Base-by-base conservation (phyloP, 2,888 invertebrate species). In the Papilio gigon region DNA sequence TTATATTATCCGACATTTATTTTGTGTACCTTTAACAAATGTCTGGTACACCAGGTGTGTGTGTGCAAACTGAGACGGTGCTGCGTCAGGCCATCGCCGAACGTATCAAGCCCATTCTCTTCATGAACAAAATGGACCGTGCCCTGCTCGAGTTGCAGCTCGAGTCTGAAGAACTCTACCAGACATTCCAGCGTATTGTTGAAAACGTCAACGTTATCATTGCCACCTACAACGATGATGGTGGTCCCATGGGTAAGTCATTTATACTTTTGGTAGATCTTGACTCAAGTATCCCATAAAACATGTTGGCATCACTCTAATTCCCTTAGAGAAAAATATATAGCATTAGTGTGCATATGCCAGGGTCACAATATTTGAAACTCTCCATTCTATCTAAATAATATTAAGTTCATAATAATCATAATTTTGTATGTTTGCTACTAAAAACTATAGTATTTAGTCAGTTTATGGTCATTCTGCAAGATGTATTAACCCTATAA, bases 81-180 rank as follows among this genome's bases (percentile, higher is more conserved):
- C 94, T 99, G 81, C 97, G 99, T 93, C 99, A 99, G 91, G 99
- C 99, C 73, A 99, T 99, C 84, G 98, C 98, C 73, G 99, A 99
- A 93, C 97, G 99, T 85, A 99, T 99, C 84, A 99, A 99, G 96
- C 99, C 99, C 68, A 98, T 99, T 78, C 94, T 99, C 81, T 99
- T 99, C 96, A 99, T 99, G 99, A 99, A 99, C 97, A 99, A 99
- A 93, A 99, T 99, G 99, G 99, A 99, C 94, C 97, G 99, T 79
- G 99, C 99, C 77, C 94, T 99, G 71, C 93, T 99, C 44, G 99
- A 99, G 91, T 93, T 99, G 84, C 99, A 99, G 87, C 92, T 99
- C 80, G 99, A 98, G 72, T 95, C 97, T 74, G 99, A 99, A 91
- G 98, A 98, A 86, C 94, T 99, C 68, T 99, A 98, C 93, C 99